These are phyloP conservation scores for Nothoprocta perdicaria DNA, from an alignment of 2,113 vertebrate genomes.

Conservation along the genomic window DNA sequence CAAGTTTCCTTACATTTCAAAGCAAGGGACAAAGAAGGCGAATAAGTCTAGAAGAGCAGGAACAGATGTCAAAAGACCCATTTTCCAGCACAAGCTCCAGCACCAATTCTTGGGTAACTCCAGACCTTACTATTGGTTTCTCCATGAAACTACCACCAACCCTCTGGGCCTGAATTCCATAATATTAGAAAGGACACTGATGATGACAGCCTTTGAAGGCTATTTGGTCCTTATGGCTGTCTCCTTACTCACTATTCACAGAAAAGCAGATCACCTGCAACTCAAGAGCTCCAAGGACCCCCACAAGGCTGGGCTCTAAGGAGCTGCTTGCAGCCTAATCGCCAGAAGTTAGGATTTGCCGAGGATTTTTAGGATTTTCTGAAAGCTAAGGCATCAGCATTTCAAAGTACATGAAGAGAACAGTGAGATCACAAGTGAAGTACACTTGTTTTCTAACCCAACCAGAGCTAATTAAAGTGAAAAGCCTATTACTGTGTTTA, in stretches of 20 bases:
- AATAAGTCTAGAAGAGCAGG: background rate
- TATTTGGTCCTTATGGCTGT: background rate
- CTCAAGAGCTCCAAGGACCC: background rate
- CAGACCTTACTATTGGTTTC: background rate
- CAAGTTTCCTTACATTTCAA: constrained; percentile 34
- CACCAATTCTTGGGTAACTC: background rate
- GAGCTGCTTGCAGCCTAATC: background rate
- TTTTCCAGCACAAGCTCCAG: background rate
- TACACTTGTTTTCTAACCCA: background rate
- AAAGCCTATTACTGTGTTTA: background rate
- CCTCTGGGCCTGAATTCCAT: accelerated
- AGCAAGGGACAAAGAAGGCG: constrained; percentile 39
- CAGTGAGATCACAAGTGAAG: background rate
- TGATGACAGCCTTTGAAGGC: background rate
- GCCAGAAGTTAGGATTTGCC: background rate
- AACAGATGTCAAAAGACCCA: background rate
- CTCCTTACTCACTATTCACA: accelerated
- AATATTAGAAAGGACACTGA: background rate
- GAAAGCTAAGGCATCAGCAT: background rate
- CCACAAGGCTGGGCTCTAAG: background rate
- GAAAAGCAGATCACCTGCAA: background rate
- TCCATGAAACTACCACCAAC: background rate
- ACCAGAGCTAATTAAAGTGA: constrained; percentile 9
- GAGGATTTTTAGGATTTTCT: background rate
- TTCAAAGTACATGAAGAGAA: background rate